phyloP scores from a whole-genome alignment of 2,888 invertebrate species.

The Drosophila limbata region DNA sequence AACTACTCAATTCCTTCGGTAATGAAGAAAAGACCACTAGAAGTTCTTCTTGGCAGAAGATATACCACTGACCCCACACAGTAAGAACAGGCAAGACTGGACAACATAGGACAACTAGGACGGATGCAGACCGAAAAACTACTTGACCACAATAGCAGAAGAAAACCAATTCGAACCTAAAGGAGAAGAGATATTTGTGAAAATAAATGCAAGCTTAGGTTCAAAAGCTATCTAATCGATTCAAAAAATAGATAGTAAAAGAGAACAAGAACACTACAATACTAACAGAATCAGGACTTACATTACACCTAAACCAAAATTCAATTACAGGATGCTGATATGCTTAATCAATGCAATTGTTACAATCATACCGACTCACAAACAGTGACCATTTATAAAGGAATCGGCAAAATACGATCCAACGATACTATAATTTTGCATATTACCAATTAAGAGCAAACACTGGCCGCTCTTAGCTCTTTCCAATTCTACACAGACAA shows the following conservation, averaged over 20 bases:
- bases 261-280: background rate
- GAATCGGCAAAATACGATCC: slow-evolving; percentile 7
- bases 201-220: no score
- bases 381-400: slow-evolving; percentile 2
- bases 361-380: slow-evolving; percentile 2
- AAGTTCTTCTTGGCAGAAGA: slow-evolving; percentile 5
- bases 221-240: background rate
- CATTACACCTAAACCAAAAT: slow-evolving; percentile 5
- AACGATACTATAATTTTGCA: slow-evolving; percentile 6
- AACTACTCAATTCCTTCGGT: slow-evolving; percentile 13
- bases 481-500: background rate
- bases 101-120: no score
- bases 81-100: background rate
- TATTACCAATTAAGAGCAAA: no score
- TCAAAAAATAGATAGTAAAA: slow-evolving; percentile 7
- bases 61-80: background rate
- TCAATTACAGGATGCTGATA: slow-evolving; percentile 3
- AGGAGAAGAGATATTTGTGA: no score
- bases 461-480: background rate
- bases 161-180: no score
- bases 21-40: slow-evolving; percentile 1
- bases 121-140: no score
- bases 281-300: background rate
- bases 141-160: no score
- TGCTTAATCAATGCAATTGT: background rate